phyloP scores from a whole-genome alignment of 2,113 vertebrate species.

The Cariama cristata region DNA sequence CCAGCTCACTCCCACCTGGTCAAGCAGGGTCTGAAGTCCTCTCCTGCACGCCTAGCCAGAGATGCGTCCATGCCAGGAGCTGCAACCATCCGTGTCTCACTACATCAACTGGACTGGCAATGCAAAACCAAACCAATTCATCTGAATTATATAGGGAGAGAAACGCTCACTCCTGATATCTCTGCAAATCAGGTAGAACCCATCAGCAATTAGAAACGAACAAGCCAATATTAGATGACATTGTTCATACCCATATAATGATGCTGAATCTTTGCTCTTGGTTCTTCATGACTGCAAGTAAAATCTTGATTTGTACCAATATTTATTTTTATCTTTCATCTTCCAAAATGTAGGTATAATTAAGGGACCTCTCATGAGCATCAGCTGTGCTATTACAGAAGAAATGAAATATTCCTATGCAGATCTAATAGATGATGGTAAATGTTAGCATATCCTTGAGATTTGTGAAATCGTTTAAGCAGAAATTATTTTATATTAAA shows the following conservation, averaged over 20 bases:
- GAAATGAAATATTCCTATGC: background rate
- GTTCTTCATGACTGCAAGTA: background rate
- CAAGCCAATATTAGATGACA: background rate
- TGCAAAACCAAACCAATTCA: background rate
- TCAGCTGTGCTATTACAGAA: background rate
- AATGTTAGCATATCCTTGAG: constrained; percentile 12
- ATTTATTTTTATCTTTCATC: constrained; percentile 2
- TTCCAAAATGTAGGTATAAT: constrained; percentile 12
- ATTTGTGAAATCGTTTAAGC: background rate
- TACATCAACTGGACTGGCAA: background rate
- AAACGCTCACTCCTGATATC: background rate
- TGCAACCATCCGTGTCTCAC: background rate
- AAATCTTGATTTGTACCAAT: background rate
- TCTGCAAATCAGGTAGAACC: background rate
- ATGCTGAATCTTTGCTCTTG: background rate
- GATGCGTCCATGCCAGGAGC: accelerated
- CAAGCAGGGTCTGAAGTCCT: background rate
- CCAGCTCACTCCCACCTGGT: background rate
- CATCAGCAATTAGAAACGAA: background rate
- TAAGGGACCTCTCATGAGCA: background rate
- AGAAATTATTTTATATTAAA: constrained; percentile 23
- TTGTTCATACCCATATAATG: background rate
- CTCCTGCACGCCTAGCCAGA: background rate
- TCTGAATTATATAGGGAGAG: background rate
- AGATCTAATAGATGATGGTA: background rate